Base-by-base conservation (phyloP, 2,888 invertebrate species). In the Empis livida region DNA sequence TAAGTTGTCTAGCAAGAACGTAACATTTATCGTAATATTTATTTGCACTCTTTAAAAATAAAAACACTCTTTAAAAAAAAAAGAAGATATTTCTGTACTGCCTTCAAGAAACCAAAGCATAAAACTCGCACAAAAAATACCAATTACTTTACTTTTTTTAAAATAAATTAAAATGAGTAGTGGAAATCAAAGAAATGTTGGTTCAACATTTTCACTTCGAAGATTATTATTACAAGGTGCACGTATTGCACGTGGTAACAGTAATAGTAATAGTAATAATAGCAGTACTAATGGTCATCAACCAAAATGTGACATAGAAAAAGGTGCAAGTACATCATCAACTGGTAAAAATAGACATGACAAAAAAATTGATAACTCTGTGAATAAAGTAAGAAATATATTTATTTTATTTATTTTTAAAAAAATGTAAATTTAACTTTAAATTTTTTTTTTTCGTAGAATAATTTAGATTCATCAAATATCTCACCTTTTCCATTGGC, bases 251-350 rank as follows among this genome's bases (percentile, higher is more conserved):
- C 49, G 54, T 9, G 54, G 54, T 13, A 53, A 52, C 9, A 27
- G 23, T 27, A 27, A 27, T 27, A 20, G 6, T 20, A 27, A 27
- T 27, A 27, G 23, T 9, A 27, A 9, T 27, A 42, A 48, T 52
- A 42, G 50, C 53, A 27, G 37, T 53, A 13, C 48, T 35, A 35
- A 35, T 35, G 35, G 35, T 35, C 10, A 51, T 3, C 51, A 51
- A 44, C 49, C 53, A 31, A 47, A 48, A 42, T 54, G 54, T 53
- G 55, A 55, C 51, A 46, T 51, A n/a, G 55, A 55, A 44, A 54
- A 52, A 44, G 35, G 51, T n/a, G 35, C 13, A 35, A n/a, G 35
- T n/a, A n/a, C 35, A n/a, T n/a, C 13, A 35, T 11, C 13, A 5
- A n/a, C 13, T 35, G 8, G 3, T 35, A 35, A 35, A n/a, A n/a